Base-by-base conservation (phyloP, 2,113 vertebrate species). In the Cariama cristata region DNA sequence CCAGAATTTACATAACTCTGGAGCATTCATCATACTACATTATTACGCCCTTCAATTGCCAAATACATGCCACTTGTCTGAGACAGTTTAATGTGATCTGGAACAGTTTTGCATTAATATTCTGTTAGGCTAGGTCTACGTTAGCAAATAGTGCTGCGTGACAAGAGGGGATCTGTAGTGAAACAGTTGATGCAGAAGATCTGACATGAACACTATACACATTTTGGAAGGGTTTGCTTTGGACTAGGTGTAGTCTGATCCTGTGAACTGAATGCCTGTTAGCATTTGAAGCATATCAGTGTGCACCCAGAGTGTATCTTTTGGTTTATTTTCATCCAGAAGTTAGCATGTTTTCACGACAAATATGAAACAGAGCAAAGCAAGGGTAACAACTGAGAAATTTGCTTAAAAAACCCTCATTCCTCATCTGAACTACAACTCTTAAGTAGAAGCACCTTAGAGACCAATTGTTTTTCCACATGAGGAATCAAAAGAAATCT, bases 1-100 rank as follows among this genome's bases (percentile, higher is more conserved):
- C 67, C 86, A 76, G 76, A 71, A 91, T 95, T 96, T 87, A 79
- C 60, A 91, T 87, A 93, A 94, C 76, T 80, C 59, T 56, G 49
- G 52, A 75, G 38, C 16, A 85, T 90, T 95, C 94, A 64, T 79
- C 1, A 6, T 60, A n/a, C 23, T 79, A 64, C 66, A 38, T 85
- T 88, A 82, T 87, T 68, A 38, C 0, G 6, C 49, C 64, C 42
- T 87, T 86, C 89, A 81, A 4, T 47, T 86, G 59, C 86, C 68
- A 81, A 91, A 84, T 47, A 50, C 11, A 53, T 56, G 35, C 40
- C 74, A 68, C 77, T 88, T 92, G 55, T 79, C 45, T 75, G 60
- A 91, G 73, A 75, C 26, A 69, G 66, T 79, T 89, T 79, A 90
- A 79, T 68, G 64, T 60, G 40, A 90, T 44, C 64, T 81, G 35